These are phyloP conservation scores for Protaetia brevitarsis DNA, from an alignment of 1,140 invertebrate genomes.

Conservation along the genomic window DNA sequence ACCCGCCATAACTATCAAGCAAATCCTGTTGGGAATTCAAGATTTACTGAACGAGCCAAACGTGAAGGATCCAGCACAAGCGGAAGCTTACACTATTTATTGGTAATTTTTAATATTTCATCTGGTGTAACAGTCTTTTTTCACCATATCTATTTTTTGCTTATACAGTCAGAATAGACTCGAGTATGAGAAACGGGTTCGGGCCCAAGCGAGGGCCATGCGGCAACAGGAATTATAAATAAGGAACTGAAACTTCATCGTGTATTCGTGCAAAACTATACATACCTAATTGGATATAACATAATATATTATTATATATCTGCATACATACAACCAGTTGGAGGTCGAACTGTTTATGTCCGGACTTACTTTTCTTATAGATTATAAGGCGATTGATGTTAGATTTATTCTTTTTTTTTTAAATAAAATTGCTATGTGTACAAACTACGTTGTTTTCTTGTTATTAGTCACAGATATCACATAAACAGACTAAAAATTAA, in stretches of 20 bases:
- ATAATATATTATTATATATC: background rate
- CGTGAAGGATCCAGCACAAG: constrained; percentile 98
- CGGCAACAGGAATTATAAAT: constrained; percentile 52
- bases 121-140: background rate
- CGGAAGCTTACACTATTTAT: constrained; percentile 99
- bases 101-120: constrained; percentile 55
- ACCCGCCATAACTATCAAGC: constrained; percentile 99
- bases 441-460: background rate
- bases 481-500: too few relatives aligned
- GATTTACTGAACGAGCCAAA: constrained; percentile 98
- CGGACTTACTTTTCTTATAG: constrained; percentile 3
- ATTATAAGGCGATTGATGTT: constrained; percentile 9
- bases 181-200: constrained; percentile 96
- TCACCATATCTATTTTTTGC: constrained; percentile 28
- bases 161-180: constrained; percentile 88
- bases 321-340: background rate
- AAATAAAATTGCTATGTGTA: background rate
- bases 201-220: constrained; percentile 94
- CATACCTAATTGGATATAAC: background rate
- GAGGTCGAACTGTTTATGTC: constrained; percentile 1
- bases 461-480: too few relatives aligned
- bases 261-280: background rate
- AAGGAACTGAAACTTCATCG: background rate
- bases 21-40: constrained; percentile 97
- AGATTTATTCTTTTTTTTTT: constrained; percentile 10